Evolutionary conservation across 2,888 invertebrate species (phyloP).

Genomic region (Spodoptera littoralis): DNA sequence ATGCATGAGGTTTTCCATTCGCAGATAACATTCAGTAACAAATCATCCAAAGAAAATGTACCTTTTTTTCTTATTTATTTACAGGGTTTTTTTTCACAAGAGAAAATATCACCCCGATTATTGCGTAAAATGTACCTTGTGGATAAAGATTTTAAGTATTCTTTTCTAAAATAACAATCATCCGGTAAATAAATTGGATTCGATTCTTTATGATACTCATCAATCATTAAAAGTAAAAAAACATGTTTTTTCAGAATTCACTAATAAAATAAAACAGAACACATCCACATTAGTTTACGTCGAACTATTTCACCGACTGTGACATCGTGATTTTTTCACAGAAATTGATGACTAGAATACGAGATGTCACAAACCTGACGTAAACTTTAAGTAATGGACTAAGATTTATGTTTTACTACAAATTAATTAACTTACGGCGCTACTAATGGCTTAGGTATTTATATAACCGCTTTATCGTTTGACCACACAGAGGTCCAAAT

Average conservation of each 20-base stretch:
- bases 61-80: too few species aligned
- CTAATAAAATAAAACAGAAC: slow-evolving; percentile 27
- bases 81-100: too few species aligned
- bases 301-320: slow-evolving; percentile 23
- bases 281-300: slow-evolving; percentile 36
- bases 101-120: too few species aligned
- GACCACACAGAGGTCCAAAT: slow-evolving; percentile 82
- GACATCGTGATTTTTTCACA: slow-evolving; percentile 41
- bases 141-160: too few species aligned
- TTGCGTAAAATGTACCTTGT: too few species aligned
- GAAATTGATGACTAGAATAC: slow-evolving; percentile 30
- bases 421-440: slow-evolving; percentile 60
- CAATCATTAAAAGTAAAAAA: neutral
- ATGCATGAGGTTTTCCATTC: too few species aligned
- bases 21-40: too few species aligned
- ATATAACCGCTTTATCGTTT: slow-evolving; percentile 55
- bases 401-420: slow-evolving; percentile 52
- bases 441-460: slow-evolving; percentile 54
- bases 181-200: too few species aligned
- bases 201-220: neutral
- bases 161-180: too few species aligned
- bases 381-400: slow-evolving; percentile 37
- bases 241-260: neutral
- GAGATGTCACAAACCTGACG: slow-evolving; percentile 43
- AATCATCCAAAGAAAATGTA: too few species aligned